Conservation (phyloP, 2,797 vertebrate genomes). For the Arnoldichthys spilopterus region DNA sequence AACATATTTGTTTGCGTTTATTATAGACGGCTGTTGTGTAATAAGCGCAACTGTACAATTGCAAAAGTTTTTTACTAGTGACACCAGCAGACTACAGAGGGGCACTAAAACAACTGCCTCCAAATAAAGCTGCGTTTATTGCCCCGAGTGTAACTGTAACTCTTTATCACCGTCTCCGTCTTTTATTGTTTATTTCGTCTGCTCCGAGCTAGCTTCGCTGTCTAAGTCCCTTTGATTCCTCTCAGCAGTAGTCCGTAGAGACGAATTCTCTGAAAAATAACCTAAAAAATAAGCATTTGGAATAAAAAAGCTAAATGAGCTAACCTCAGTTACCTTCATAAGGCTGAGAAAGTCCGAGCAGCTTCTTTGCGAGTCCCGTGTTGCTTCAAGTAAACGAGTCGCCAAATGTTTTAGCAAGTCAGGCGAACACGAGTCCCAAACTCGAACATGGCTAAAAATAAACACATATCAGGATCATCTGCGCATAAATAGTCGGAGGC, state of each 20-base stretch:
- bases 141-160: background rate
- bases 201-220: background rate
- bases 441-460: slow-evolving; percentile 35
- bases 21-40: too few species aligned
- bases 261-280: background rate
- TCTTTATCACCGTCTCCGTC: background rate
- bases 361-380: slow-evolving; percentile 7
- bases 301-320: slow-evolving; percentile 11
- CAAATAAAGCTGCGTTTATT: background rate
- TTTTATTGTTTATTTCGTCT: background rate
- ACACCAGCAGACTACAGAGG: too few species aligned
- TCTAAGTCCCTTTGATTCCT: background rate
- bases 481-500: background rate
- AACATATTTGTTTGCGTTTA: background rate
- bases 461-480: background rate
- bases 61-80: background rate
- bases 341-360: slow-evolving; percentile 30
- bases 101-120: background rate
- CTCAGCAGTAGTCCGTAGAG: background rate
- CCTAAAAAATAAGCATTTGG: background rate
- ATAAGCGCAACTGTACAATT: background rate
- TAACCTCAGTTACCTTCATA: slow-evolving; percentile 56
- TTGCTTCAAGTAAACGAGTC: slow-evolving; percentile 12
- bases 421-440: slow-evolving; percentile 14
- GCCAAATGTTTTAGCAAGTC: slow-evolving; percentile 6